Percentiles rank a stretch among this genome's conserved stretches.
These are phyloP conservation scores for Eulithis testata DNA, from an alignment of 2,888 invertebrate genomes.

Conservation along the genomic window DNA sequence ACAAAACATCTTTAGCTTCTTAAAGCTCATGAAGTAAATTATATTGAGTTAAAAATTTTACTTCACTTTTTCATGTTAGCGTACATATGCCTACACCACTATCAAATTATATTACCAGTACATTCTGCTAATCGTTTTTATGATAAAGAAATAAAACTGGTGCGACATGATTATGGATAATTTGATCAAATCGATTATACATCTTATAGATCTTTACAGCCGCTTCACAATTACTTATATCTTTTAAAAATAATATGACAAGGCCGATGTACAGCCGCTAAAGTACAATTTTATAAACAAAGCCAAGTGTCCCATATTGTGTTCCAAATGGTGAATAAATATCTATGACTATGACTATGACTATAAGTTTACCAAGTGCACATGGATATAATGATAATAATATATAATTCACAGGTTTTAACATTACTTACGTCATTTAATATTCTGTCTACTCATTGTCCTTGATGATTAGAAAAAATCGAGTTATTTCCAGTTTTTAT, in stretches of 20 bases:
- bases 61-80: conserved; percentile 25
- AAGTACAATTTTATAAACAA: too few species aligned
- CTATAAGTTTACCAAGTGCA: conserved; percentile 19
- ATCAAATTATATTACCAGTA: conserved; percentile 30
- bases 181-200: conserved; percentile 35
- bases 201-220: too few species aligned
- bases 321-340: too few species aligned
- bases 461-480: too few species aligned
- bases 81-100: conserved; percentile 23
- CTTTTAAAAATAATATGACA: too few species aligned
- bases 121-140: conserved; percentile 29
- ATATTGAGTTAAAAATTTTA: background rate
- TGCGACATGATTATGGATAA: conserved; percentile 32
- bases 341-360: too few species aligned
- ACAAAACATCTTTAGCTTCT: too few species aligned
- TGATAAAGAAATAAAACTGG: conserved; percentile 39
- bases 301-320: too few species aligned
- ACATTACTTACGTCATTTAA: conserved; percentile 23
- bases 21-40: too few species aligned
- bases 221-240: too few species aligned
- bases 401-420: conserved; percentile 18
- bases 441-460: conserved; percentile 3
- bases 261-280: too few species aligned
- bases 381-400: conserved; percentile 8
- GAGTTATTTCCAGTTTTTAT: too few species aligned